These are phyloP conservation scores for Lophura nycthemera DNA, from an alignment of 2,113 vertebrate species.

Conservation along the genomic window DNA sequence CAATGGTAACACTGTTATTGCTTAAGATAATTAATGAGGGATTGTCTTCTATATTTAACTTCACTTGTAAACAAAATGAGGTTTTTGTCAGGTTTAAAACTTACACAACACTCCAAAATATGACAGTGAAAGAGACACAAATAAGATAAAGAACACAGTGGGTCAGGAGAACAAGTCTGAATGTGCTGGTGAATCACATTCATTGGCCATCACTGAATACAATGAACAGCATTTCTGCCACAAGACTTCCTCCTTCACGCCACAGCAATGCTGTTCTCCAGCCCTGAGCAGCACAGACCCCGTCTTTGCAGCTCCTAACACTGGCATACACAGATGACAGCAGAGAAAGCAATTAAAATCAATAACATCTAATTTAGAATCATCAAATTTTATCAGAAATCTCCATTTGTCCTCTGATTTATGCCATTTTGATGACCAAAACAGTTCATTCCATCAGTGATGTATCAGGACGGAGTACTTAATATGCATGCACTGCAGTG, in stretches of 20 bases:
- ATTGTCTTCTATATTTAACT: neutral
- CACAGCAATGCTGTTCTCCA: neutral
- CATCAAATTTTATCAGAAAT: neutral
- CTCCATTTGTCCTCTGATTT: neutral
- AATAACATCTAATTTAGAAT: neutral
- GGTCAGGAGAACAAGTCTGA: neutral
- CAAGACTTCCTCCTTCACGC: neutral
- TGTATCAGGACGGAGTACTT: neutral
- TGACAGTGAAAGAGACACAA: neutral
- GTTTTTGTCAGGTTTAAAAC: neutral
- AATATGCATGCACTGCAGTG: neutral
- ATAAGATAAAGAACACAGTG: neutral
- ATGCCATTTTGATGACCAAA: neutral
- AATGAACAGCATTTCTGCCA: conserved; percentile 19
- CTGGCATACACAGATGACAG: neutral
- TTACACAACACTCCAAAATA: neutral
- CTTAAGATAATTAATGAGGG: neutral
- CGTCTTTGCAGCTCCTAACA: neutral
- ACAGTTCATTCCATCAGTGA: conserved; percentile 57
- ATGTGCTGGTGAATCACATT: conserved; percentile 31
- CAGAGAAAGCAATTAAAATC: neutral
- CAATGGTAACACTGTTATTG: neutral
- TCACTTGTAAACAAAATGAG: neutral
- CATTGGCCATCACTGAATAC: conserved; percentile 42
- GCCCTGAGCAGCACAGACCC: neutral